Base-by-base conservation (phyloP, 2,888 invertebrate genomes). In the Apotomis betuletana region DNA sequence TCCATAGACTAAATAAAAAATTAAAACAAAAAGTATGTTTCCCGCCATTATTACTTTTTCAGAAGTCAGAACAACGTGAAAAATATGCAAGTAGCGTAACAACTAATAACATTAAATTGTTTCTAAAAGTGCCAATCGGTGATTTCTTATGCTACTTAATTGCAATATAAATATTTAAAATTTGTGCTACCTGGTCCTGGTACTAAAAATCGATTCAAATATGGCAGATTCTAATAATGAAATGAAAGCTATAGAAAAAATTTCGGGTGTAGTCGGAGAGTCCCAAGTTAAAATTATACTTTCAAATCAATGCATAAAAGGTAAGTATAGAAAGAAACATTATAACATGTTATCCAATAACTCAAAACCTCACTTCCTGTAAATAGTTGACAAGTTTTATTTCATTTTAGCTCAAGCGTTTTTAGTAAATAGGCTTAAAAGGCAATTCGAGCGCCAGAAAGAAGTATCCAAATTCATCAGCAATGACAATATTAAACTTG, bases 241-340 rank as follows among this genome's bases (percentile, higher is more conserved):
- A 10, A 8, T 87, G 3, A 81, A 86, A 78, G 84, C 85, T 51
- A 79, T 91, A 74, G 82, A 84, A 67, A 86, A 79, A 70, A 88
- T 90, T 69, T 83, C 83, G 4, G 79, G 80, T 9, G 90, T 88
- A 82, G 84, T 90, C 52, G 87, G 86, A 62, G 87, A 89, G 75
- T 85, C 88, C 3, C 83, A 90, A 81, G 77, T 85, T 36, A 85
- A 87, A 79, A 83, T 90, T 49, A 82, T 85, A 70, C 76, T 88
- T 60, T 84, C 88, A 15, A 87, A 78, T 64, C 86, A 90, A 75
- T 90, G 89, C 74, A 87, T 87, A 51, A 91, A 91, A 83, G 91
- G 92, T 91, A 86, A 77, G 76, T 54, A 12, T 69, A 6, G 41
- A 38, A 4, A 13, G 46, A 54, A 15, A 63, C 41, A 54, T 13